These are phyloP conservation scores for Anniella stebbinsi DNA, from an alignment of 2,797 vertebrate genomes.

Conservation along the genomic window DNA sequence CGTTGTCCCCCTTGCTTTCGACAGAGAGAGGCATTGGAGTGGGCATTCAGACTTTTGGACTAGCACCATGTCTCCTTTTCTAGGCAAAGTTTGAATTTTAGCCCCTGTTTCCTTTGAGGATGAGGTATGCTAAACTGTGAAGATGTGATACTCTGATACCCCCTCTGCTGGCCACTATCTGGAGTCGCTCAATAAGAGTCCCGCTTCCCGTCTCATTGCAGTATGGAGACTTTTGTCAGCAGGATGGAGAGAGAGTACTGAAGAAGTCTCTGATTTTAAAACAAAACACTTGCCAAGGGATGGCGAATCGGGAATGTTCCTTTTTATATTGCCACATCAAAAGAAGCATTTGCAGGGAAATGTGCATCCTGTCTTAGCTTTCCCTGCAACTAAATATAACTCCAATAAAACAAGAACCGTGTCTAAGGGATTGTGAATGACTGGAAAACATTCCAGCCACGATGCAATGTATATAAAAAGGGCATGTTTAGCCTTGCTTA, in stretches of 20 bases:
- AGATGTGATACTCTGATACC: constrained; percentile 29
- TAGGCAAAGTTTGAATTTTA: constrained; percentile 30
- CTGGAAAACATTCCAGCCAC: constrained; percentile 36
- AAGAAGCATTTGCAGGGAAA: constrained; percentile 6
- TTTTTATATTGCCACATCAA: constrained; percentile 1
- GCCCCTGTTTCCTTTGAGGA: constrained; percentile 18
- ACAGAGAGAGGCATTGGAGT: not conserved
- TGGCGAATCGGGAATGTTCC: constrained; percentile 40
- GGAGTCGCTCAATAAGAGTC: constrained; percentile 41
- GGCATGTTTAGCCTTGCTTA: constrained; percentile 19
- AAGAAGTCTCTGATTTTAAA: constrained; percentile 48
- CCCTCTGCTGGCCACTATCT: constrained; percentile 53
- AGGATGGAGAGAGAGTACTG: not conserved
- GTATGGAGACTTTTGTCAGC: constrained; percentile 28
- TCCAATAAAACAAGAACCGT: constrained; percentile 37
- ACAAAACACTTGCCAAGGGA: constrained; percentile 29
- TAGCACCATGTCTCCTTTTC: constrained; percentile 19
- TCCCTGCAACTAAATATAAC: constrained; percentile 45
- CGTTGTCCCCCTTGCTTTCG: not conserved
- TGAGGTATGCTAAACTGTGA: constrained; percentile 21
- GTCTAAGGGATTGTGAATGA: constrained; percentile 36
- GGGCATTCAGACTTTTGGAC: not conserved
- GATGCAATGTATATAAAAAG: constrained; percentile 37
- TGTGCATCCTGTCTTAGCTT: constrained; percentile 23
- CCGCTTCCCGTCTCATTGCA: constrained; percentile 6